These are phyloP conservation scores for Patella caerulea DNA, from an alignment of 2,888 invertebrate species.

Conservation along the genomic window DNA sequence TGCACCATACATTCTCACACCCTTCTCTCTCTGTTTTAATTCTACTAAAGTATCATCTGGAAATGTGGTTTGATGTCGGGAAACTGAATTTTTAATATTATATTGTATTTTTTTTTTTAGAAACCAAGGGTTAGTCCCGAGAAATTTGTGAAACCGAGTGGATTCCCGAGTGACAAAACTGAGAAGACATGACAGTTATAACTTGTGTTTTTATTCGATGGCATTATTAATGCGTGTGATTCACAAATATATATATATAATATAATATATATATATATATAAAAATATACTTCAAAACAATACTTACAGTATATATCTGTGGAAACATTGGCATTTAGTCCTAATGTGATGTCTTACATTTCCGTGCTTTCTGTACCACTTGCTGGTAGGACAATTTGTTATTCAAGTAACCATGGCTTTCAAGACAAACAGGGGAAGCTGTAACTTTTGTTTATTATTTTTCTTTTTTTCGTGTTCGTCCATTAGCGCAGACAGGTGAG, in stretches of 20 bases:
- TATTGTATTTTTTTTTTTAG: constrained; percentile 38
- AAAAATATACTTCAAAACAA: no score
- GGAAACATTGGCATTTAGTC: background rate
- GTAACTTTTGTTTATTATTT: no score
- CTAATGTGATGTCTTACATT: constrained; percentile 8
- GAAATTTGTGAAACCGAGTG: constrained; percentile 67
- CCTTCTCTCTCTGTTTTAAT: no score
- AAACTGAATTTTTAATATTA: background rate
- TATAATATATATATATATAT: no score
- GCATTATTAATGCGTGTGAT: no score
- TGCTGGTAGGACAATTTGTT: background rate
- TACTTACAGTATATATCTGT: background rate
- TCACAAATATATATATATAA: no score
- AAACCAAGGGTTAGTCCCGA: constrained; percentile 57
- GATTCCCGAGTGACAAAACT: constrained; percentile 58
- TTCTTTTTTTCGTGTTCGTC: no score
- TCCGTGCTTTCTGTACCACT: constrained; percentile 12
- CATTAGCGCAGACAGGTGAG: no score
- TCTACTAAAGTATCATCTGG: background rate
- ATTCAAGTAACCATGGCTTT: no score
- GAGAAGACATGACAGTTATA: constrained; percentile 54
- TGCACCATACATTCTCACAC: no score
- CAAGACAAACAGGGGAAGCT: no score
- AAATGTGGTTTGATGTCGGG: background rate
- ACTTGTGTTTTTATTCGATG: background rate